Conservation (phyloP, 1,140 invertebrate species). For the Muscidifurax raptorellus region DNA sequence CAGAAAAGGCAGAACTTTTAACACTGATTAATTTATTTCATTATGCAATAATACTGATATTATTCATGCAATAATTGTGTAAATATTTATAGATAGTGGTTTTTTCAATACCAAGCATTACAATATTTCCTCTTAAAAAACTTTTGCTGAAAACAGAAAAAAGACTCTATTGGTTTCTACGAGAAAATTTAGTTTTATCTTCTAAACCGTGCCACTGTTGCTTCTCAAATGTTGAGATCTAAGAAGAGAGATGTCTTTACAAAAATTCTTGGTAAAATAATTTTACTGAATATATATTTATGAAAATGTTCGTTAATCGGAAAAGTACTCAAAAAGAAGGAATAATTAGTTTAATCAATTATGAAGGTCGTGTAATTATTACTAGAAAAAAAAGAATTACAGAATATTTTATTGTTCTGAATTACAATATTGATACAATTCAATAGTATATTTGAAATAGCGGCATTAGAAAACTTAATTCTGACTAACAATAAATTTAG, state of each 20-base stretch:
- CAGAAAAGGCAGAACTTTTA: background rate
- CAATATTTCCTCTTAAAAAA: background rate
- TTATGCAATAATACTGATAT: background rate
- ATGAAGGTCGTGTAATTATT: background rate
- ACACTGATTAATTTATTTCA: background rate
- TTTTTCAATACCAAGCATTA: background rate
- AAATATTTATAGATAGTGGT: conserved; percentile 18
- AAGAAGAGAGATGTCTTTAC: no score
- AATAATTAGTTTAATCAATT: background rate
- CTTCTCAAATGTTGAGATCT: no score
- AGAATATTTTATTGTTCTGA: background rate
- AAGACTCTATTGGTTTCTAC: no score
- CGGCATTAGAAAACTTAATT: no score
- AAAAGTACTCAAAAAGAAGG: background rate
- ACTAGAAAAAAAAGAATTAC: background rate
- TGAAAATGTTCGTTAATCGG: background rate
- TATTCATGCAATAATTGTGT: conserved; percentile 4
- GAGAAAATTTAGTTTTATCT: no score
- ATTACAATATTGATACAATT: background rate
- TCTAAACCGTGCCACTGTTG: no score
- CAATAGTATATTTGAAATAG: background rate
- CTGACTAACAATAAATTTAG: no score
- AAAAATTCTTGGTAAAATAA: no score
- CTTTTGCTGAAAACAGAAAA: no score
- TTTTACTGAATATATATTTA: no score